Evolutionary conservation across 2,113 vertebrate species (phyloP), one percentile per base, ranked within the genome.

Genomic region (Cheirogaleus medius): DNA sequence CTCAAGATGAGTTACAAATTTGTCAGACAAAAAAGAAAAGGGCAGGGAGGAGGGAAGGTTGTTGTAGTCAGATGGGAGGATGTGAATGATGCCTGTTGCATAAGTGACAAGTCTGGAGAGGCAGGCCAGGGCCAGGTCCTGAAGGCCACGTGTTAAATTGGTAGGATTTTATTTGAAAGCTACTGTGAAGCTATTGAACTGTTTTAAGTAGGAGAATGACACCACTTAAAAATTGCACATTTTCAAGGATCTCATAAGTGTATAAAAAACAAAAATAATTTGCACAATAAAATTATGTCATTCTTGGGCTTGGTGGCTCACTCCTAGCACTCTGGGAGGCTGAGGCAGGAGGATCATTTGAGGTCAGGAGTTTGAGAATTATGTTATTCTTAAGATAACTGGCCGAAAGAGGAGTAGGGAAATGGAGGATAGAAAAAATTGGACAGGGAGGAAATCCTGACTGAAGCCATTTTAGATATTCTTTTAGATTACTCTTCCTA

Each of bases 101-200:
- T 90, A 86, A 60, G 21, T 56, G 29, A 85, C 58, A 34, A 29
- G 39, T 52, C 44, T 92, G 64, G 84, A 96, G 56, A 80, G 18
- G 44, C 56, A 92, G 83, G 68, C 6, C 54, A 93, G 42, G 29
- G 64, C 74, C 80, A 84, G 47, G 86, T 32, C 63, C 47, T 47
- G 39, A 82, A 95, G 66, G 42, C 25, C 39, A 1, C n/a, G 18
- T 60, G 32, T 84, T 34, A 80, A 52, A 29, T 84, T 13, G 18
- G 63, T 63, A 91, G 60, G 83, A 77, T 78, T 91, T 96, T 60
- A 87, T 58, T 52, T 78, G 34, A 49, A 84, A 91, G 58, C 77
- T 39, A 20, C 58, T 49, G 21, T 17, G 56, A 90, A 52, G 76
- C 54, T 76, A 20, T 34, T 82, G 66, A 81, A 66, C 17, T 83